Evolutionary conservation across 1,140 invertebrate species (phyloP).

Genomic region (Aphaenogaster rudis): DNA sequence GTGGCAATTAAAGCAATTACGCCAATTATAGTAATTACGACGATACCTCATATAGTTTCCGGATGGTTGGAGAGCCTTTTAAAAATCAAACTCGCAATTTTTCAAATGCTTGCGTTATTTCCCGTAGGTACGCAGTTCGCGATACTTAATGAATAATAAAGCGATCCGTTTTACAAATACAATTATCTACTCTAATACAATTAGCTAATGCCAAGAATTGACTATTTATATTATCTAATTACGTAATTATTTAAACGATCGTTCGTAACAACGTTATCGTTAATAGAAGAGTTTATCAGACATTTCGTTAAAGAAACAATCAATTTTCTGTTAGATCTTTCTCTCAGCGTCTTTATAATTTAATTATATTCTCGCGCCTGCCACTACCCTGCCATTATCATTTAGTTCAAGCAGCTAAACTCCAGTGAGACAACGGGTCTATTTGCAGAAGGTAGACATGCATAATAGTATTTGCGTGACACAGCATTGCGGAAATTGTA

Average conservation of each 20-base stretch:
- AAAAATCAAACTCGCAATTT: not conserved
- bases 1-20: constrained; percentile 48
- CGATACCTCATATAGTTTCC: not conserved
- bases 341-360: not conserved
- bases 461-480: constrained; percentile 67
- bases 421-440: constrained; percentile 36
- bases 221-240: not conserved
- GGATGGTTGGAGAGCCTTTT: not conserved
- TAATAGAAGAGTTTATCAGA: not conserved
- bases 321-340: not conserved
- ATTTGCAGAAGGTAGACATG: constrained; percentile 45
- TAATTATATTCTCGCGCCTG: not conserved
- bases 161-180: not conserved
- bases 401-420: not conserved
- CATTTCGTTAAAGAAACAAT: not conserved
- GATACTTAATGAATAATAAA: constrained; percentile 2
- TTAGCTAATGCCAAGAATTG: not conserved
- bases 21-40: constrained; percentile 49
- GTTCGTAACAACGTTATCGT: not conserved
- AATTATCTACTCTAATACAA: not conserved
- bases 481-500: constrained; percentile 59
- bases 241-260: not conserved
- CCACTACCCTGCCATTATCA: not conserved
- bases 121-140: not conserved
- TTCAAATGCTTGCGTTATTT: not conserved